Percentiles rank a stretch among this genome's conserved stretches.
Conservation (phyloP, 2,888 invertebrate species). For the Cephonodes hylas region DNA sequence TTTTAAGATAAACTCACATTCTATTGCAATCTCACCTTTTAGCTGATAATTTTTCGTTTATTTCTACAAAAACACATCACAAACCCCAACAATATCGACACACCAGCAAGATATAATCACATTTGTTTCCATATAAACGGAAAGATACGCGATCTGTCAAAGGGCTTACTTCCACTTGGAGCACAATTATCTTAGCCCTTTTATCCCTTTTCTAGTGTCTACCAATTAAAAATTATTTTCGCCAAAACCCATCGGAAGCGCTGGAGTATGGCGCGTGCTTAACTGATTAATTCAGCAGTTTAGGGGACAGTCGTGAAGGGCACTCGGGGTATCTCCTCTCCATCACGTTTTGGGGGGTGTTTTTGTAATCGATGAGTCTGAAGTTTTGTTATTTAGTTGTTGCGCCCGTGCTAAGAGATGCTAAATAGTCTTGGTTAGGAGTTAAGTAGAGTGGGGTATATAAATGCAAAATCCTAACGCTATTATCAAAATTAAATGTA, state of each 20-base stretch:
- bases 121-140: no score
- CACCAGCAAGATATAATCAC: neutral
- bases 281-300: neutral
- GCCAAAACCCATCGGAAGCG: constrained; percentile 1
- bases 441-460: no score
- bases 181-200: neutral
- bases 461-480: no score
- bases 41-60: no score
- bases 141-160: no score
- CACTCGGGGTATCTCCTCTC: constrained; percentile 45
- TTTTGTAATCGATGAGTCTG: constrained; percentile 10
- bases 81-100: neutral
- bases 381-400: neutral
- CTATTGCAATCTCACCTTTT: no score
- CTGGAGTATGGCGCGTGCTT: constrained; percentile 2
- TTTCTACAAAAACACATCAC: no score
- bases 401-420: no score
- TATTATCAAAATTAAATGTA: no score
- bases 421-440: no score
- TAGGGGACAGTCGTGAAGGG: constrained; percentile 39
- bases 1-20: no score
- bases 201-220: neutral
- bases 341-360: constrained; percentile 40
- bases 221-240: neutral
- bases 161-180: neutral